Evolutionary conservation across 2,797 vertebrate genomes (phyloP), one percentile per base, ranked within the genome.

Genomic region (Galaxias olidus): DNA sequence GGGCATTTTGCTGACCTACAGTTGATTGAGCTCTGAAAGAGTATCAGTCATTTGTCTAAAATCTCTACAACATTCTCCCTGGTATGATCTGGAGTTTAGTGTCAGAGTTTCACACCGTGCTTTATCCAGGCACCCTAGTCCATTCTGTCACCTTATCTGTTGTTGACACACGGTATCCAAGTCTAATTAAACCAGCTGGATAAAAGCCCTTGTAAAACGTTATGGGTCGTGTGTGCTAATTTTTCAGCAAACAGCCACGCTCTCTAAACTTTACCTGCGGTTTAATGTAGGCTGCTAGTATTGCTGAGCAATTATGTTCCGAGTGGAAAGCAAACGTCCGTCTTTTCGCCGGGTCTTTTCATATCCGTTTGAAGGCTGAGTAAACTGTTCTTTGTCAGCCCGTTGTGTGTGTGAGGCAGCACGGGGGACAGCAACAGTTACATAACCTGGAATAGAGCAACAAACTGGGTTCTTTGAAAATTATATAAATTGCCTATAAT

Each of bases 201-300:
- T 64, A 63, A 45, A 58, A n/a, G 12, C 57, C 12, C 45, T 65
- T 73, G 61, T 68, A 61, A 54, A 68, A 30, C 60, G 59, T 49
- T 48, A 54, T 45, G 57, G 41, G 13, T 52, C 13, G 44, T 64
- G 57, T 59, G 56, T 56, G 15, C 46, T 44, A 56, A 48, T 60
- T 19, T 19, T 50, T 66, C 40, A 41, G 57, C 60, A 74, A 66
- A 66, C 41, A 55, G 18, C 42, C 45, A 11, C 20, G 14, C 30
- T 58, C 42, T 40, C 48, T 59, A 63, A 60, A 63, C 68, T 63
- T 74, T 70, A 45, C 62, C 53, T 55, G 15, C 19, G 42, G 44
- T 52, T 74, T 70, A 66, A 70, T 46, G 45, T 40, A 12, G 12
- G 59, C 40, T 0, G 13, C 54, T 43, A n/a, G 44, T 10, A 48